These are phyloP conservation scores for Ecliptopera silaceata DNA, from an alignment of 2,888 invertebrate species.

Conservation along the genomic window DNA sequence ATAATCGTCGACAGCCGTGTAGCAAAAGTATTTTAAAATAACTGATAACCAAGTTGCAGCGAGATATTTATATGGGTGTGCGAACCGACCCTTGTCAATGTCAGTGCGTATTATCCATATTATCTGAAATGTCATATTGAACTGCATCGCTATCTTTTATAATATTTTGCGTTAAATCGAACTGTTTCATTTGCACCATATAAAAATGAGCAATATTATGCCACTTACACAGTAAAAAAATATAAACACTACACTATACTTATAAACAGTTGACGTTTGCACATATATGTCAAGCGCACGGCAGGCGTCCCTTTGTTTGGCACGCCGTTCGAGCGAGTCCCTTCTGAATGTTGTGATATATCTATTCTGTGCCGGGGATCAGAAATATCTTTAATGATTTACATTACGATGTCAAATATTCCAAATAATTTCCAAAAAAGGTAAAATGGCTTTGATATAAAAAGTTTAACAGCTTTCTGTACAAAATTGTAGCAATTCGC, in stretches of 20 bases:
- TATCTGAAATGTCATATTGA: constrained; percentile 71
- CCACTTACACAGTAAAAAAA: too few relatives aligned
- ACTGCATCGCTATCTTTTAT: constrained; percentile 57
- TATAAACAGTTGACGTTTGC: too few relatives aligned
- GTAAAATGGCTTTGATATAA: neutral
- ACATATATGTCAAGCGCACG: too few relatives aligned
- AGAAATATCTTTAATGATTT: constrained; percentile 9
- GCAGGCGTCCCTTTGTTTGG: too few relatives aligned
- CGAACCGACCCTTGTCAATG: constrained; percentile 75
- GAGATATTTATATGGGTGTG: constrained; percentile 69
- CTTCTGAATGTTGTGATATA: too few relatives aligned
- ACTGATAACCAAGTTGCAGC: constrained; percentile 63
- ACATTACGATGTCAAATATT: neutral
- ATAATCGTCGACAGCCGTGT: neutral
- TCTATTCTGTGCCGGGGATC: too few relatives aligned
- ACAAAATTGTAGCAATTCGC: constrained; percentile 33
- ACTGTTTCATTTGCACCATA: constrained; percentile 10
- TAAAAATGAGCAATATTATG: neutral
- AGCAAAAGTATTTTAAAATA: constrained; percentile 55
- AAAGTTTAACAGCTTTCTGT: neutral
- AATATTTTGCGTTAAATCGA: constrained; percentile 23
- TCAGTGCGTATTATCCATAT: constrained; percentile 71
- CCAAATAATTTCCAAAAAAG: neutral
- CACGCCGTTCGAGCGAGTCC: too few relatives aligned
- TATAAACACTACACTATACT: too few relatives aligned